A percentile compares a stretch with the other conserved stretches of the same genome.
Evolutionary conservation across 2,797 vertebrate species (phyloP).

Genomic region (Takifugu rubripes): DNA sequence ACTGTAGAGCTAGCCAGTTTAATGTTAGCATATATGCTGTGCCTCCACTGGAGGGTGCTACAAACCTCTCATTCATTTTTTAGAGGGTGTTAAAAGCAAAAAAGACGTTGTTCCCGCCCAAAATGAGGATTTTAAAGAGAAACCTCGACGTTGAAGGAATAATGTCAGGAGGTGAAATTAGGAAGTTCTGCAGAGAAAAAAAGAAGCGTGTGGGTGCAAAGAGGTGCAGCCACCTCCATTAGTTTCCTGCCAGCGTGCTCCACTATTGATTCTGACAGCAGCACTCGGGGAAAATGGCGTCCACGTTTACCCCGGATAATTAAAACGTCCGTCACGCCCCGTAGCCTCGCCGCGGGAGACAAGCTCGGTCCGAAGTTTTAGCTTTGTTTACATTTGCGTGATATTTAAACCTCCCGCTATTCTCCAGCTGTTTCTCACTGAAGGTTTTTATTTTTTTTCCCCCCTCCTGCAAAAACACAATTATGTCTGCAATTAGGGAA

Average conservation of each 20-base stretch:
- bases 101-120: too few species aligned
- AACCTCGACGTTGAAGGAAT: too few species aligned
- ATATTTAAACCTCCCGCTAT: constrained; percentile 9
- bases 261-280: constrained; percentile 67
- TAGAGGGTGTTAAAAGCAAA: too few species aligned
- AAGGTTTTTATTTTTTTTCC: background rate
- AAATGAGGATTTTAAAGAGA: too few species aligned
- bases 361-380: constrained; percentile 8
- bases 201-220: constrained; percentile 1
- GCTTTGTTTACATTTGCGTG: constrained; percentile 1
- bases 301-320: constrained; percentile 71
- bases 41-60: too few species aligned
- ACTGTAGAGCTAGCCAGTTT: too few species aligned
- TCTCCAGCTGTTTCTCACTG: background rate
- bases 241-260: constrained; percentile 57
- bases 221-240: constrained; percentile 43
- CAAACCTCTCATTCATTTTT: too few species aligned
- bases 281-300: constrained; percentile 68
- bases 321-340: constrained; percentile 64
- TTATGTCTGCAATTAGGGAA: constrained; percentile 53
- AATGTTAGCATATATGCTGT: too few species aligned
- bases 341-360: constrained; percentile 37
- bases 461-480: constrained; percentile 33
- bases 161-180: too few species aligned
- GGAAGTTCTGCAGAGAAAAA: too few species aligned